Evolutionary conservation across 2,113 vertebrate species (phyloP), one percentile per base, ranked within the genome.

Genomic region (Diphyllodes magnificus): DNA sequence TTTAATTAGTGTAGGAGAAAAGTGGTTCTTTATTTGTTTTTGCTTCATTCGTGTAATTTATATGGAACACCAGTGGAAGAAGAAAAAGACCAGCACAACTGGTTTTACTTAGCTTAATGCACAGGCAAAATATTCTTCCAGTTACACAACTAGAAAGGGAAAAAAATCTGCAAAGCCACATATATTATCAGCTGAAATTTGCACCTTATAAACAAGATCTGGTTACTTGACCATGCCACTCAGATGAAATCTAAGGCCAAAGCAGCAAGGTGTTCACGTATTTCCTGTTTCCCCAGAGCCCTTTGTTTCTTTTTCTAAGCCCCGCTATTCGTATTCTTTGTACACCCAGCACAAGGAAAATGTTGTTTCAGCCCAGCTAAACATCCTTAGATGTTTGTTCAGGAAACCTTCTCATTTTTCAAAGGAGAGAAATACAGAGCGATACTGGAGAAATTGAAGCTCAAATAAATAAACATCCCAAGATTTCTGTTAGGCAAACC

Each of bases 1-100:
- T 92, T 96, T 97, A 95, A 97, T 98, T 97, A 97, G 90, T 93
- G 65, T 80, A 92, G 93, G 69, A 95, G 95, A 95, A 94, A 93
- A 96, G 88, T 77, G 57, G 80, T 87, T 59, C 84, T 94, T 92
- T 90, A 89, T 97, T 97, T 97, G 92, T 69, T 95, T 97, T 96
- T 93, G 66, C 86, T 97, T 92, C 64, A 54, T 77, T 96, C 16
- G 0, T 97, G 68, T 92, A 94, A 87, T 82, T 94, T 95, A 96
- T 86, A 75, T n/a, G 30, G 82, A 94, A 82, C 79, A 91, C 60
- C 51, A 40, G 21, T 90, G 61, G 66, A 94, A 95, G 65, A 89
- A 92, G 84, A 88, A 89, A 87, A 82, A 87, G 88, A 47, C 49
- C 57, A 82, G 81, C 77, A 86, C 82, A 90, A 95, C 66, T 96